A percentile compares a stretch with the other conserved stretches of the same genome.
Conservation (phyloP, 2,797 vertebrate species). For the Enteromius treurensis region DNA sequence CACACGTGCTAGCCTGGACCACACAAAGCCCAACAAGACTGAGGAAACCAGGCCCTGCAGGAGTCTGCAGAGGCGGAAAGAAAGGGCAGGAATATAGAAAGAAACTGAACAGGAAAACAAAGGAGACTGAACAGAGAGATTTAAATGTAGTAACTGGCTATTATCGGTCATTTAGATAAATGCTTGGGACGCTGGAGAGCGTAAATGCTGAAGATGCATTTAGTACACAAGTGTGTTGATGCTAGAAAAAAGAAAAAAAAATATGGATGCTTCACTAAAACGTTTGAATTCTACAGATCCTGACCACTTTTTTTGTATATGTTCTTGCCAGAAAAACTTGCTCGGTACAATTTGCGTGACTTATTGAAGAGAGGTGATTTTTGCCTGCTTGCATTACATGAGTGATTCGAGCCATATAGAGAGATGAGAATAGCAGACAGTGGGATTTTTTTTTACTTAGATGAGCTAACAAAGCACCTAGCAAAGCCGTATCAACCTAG, state of each 20-base stretch:
- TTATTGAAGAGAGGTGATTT: not conserved
- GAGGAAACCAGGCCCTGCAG: slow-evolving; percentile 58
- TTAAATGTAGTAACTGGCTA: slow-evolving; percentile 62
- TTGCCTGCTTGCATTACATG: not conserved
- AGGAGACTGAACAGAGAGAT: slow-evolving; percentile 56
- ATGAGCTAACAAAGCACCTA: not conserved
- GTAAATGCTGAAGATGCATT: slow-evolving; percentile 44
- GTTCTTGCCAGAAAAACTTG: not conserved
- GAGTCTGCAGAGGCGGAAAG: slow-evolving; percentile 57
- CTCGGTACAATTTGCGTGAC: not conserved
- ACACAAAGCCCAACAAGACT: slow-evolving; percentile 58
- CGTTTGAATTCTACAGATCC: slow-evolving; percentile 11
- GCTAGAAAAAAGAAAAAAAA: slow-evolving; percentile 43
- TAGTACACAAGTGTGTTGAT: slow-evolving; percentile 47
- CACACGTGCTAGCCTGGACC: slow-evolving; percentile 51
- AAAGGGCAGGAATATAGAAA: slow-evolving; percentile 50
- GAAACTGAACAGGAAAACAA: slow-evolving; percentile 58
- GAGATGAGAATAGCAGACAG: not conserved
- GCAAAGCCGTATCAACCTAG: not conserved
- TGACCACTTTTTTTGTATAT: slow-evolving; percentile 15
- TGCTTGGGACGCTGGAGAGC: slow-evolving; percentile 1
- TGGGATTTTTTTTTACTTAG: not conserved
- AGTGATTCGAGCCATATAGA: not conserved
- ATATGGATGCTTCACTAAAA: slow-evolving; percentile 22
- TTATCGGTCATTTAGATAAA: slow-evolving; percentile 62